phyloP scores from a whole-genome alignment of 2,797 vertebrate genomes.

The Lagodon rhomboides region DNA sequence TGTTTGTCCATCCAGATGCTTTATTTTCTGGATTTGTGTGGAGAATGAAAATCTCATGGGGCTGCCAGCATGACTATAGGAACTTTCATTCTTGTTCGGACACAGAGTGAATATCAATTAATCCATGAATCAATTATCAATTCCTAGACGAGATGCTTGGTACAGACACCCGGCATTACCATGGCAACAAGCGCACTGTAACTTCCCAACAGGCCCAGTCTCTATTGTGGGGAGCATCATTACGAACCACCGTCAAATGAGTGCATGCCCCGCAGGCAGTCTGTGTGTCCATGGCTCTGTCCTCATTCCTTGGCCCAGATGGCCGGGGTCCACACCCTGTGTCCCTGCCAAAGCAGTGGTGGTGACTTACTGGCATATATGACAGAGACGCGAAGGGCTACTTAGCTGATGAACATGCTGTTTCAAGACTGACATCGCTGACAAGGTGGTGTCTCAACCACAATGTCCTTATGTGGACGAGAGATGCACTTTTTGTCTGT shows the following conservation, averaged over 20 bases:
- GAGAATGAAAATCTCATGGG: background rate
- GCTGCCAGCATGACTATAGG: background rate
- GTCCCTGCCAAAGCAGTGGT: slow-evolving; percentile 49
- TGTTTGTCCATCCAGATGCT: background rate
- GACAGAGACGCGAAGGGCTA: slow-evolving; percentile 26
- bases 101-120: slow-evolving; percentile 12
- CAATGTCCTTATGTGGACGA: background rate
- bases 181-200: slow-evolving; percentile 35
- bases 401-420: slow-evolving; percentile 30
- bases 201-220: slow-evolving; percentile 22
- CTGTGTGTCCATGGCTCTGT: slow-evolving; percentile 46
- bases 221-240: slow-evolving; percentile 43
- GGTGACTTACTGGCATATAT: slow-evolving; percentile 63
- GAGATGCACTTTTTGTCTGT: too few species aligned
- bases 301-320: slow-evolving; percentile 66
- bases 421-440: slow-evolving; percentile 35
- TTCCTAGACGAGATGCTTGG: background rate
- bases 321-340: slow-evolving; percentile 39
- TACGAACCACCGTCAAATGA: slow-evolving; percentile 26
- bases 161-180: slow-evolving; percentile 18
- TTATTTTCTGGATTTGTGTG: background rate
- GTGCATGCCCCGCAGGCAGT: slow-evolving; percentile 24
- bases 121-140: slow-evolving; percentile 21
- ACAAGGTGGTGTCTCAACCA: slow-evolving; percentile 22
- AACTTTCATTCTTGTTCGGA: background rate